Evolutionary conservation across 2,888 invertebrate species (phyloP).

Genomic region (Amphimallon solstitiale): DNA sequence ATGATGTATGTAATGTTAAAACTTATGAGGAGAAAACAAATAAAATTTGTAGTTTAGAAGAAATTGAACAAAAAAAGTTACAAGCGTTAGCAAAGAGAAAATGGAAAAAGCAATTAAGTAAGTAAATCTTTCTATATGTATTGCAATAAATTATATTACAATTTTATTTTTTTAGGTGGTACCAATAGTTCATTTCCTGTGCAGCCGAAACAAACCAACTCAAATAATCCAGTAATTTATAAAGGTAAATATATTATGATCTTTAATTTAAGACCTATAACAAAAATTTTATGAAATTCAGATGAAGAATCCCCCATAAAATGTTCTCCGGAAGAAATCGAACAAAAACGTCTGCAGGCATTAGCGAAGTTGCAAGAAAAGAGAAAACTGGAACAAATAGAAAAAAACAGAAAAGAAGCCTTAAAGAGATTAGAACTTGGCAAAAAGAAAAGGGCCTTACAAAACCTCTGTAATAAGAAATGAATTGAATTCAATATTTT

Average conservation of each 20-base stretch:
- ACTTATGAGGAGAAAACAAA: neutral
- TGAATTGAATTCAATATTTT: neutral
- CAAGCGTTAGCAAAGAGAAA: constrained; percentile 70
- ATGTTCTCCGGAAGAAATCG: constrained; percentile 64
- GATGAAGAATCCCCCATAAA: constrained; percentile 49
- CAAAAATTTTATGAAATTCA: constrained; percentile 13
- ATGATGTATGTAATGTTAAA: neutral
- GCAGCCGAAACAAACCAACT: neutral
- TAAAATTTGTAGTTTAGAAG: constrained; percentile 66
- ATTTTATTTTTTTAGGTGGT: neutral
- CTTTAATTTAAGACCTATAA: neutral
- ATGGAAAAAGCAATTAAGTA: constrained; percentile 61
- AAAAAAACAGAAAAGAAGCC: constrained; percentile 58
- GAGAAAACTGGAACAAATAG: constrained; percentile 58
- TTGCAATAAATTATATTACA: no score
- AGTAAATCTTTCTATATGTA: neutral
- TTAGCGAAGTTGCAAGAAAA: constrained; percentile 62
- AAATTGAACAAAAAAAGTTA: constrained; percentile 71
- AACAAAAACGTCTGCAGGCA: constrained; percentile 63
- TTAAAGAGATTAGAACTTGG: constrained; percentile 56
- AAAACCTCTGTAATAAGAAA: constrained; percentile 24
- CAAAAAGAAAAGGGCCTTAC: constrained; percentile 48
- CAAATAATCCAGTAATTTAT: neutral
- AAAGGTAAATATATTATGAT: neutral
- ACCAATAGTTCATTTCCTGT: neutral